Evolutionary conservation across 2,888 invertebrate genomes (phyloP).

Genomic region (Synergus laeviventris): DNA sequence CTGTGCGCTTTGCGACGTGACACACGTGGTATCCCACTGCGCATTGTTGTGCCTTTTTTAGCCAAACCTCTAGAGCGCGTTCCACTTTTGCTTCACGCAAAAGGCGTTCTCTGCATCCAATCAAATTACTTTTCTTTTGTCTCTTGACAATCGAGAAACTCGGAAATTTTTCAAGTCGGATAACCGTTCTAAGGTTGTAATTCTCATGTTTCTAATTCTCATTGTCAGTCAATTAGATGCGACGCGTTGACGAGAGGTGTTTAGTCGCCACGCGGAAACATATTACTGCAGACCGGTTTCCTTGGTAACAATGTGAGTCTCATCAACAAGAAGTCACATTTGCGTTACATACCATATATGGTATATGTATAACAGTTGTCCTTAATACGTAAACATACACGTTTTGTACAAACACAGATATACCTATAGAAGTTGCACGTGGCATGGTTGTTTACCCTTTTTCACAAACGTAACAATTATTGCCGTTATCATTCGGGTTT

Average conservation of each 20-base stretch:
- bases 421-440: slow-evolving; percentile 27
- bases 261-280: background rate
- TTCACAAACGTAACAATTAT: slow-evolving; percentile 29
- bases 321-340: background rate
- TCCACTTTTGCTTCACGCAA: slow-evolving; percentile 49
- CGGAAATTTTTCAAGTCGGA: slow-evolving; percentile 53
- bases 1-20: slow-evolving; percentile 54
- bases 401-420: slow-evolving; percentile 7
- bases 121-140: background rate
- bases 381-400: background rate
- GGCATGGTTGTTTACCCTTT: slow-evolving; percentile 16
- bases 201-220: slow-evolving; percentile 58
- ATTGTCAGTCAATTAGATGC: slow-evolving; percentile 66
- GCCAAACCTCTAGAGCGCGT: slow-evolving; percentile 48
- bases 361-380: background rate
- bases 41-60: slow-evolving; percentile 72
- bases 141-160: background rate
- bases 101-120: background rate
- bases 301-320: background rate
- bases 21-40: slow-evolving; percentile 68
- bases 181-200: slow-evolving; percentile 51
- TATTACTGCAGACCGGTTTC: background rate
- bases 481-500: slow-evolving; percentile 21
- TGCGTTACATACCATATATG: background rate
- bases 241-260: slow-evolving; percentile 53